Base-by-base conservation (phyloP, 1,140 invertebrate genomes). In the Drosophila burlai region DNA sequence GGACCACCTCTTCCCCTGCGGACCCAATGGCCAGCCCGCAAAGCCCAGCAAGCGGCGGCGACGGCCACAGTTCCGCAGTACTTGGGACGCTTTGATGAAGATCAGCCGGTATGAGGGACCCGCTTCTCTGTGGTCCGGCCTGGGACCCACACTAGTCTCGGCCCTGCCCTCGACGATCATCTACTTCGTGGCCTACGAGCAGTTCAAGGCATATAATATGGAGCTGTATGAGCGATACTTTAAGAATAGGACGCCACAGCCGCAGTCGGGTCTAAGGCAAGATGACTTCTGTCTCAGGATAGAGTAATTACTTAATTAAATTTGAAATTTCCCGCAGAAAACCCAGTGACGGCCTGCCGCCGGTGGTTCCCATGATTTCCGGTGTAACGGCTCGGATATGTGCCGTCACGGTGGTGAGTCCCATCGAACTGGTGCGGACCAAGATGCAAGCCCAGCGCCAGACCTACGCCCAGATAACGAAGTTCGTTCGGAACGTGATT, bases 101-200 rank as follows among this genome's bases (percentile, higher is more conserved):
- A 99, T 99, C 83, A 94, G 96, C 31, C 95, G 96, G 92, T 94
- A 94, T 59, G 99, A 99, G 95, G 99, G 99, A 26, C 84, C 99
- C 3, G 91, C 94, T 31, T 98, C 98, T 1, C 93, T 99, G 36
- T 99, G 99, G 99, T 99, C 98, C 94, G 99, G 99, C 10, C 94
- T 99, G 43, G 97, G 98, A 76, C 99, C 99, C 10, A 99, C 99
- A 4, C 94, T 99, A 87, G 95, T 99, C 15, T 95, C 99, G 93
- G 98, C 99, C 52, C 93, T 99, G 68, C 99, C 99, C 50, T 97
- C 98, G 31, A 99, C 99, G 42, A 96, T 99, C 55, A 95, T 98
- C 40, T 99, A 99, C 93, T 99, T 99, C 94, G 98, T 99, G 13
- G 95, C 97, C 36, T 99, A 99, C 93, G 99, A 99, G 94, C 97